Base-by-base conservation (phyloP, 2,888 invertebrate genomes). In the Oxyteleia sp. region DNA sequence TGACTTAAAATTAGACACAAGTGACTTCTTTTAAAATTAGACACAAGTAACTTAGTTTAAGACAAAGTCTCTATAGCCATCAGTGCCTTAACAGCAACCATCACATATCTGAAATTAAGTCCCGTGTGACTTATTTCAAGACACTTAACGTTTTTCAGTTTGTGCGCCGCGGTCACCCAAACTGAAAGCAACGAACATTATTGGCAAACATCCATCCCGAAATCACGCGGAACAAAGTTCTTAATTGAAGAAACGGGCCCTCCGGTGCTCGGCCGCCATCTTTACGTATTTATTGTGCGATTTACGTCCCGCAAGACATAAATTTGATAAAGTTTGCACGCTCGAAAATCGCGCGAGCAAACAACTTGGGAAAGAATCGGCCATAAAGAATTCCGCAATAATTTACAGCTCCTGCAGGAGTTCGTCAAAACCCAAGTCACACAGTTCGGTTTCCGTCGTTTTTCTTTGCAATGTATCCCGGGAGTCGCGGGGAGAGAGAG, bases 351-450 rank as follows among this genome's bases (percentile, higher is more conserved):
- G 61, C 63, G 16, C 4, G 20, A 61, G 26, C 63, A 69, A 69
- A 78, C 63, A 69, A 78, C 53, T 55, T 15, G 53, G 26, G 5
- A 61, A 53, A 53, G 35, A 78, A 68, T 51, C 68, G 68, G 53
- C 61, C 55, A 43, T 69, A 78, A 78, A 78, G 63, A 69, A 69
- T 78, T 53, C n/a, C 26, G 38, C 35, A 38, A 78, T 69, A 69
- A 78, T 69, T 61, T 78, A 63, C 63, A 78, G 45, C 63, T 63
- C 45, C 53, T 35, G 61, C 55, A 47, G 63, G 69, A 78, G 61
- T 78, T 78, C 69, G 69, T 78, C 63, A 78, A 78, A 69, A 78
- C 63, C 61, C 78, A 69, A 78, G 78, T 78, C 78, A 69, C 76
- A 68, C 63, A 53, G 47, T 63, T 78, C 16, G 38, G 35, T 45